Base-by-base conservation (phyloP, 2,888 invertebrate species). In the Rhodophaea formosa region DNA sequence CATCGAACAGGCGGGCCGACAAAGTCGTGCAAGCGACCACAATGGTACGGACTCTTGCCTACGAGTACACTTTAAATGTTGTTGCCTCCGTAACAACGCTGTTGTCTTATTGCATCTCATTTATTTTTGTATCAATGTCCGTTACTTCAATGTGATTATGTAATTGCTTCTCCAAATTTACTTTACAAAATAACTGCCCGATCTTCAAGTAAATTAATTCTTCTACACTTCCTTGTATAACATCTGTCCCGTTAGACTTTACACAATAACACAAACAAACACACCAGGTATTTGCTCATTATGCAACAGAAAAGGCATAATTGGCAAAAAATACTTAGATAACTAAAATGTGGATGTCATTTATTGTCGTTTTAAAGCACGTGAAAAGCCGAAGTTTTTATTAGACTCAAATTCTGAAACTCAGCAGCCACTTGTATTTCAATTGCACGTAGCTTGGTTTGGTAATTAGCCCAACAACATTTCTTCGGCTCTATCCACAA, bases 1-100 rank as follows among this genome's bases (percentile, higher is more conserved):
- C 77, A 97, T 98, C 74, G 98, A 98, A 84, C 98, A 98, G 93
- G 98, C 98, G 61, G 96, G 97, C 70, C 93, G 96, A 82, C 96
- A 96, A 79, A 97, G 97, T 90, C 93, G 95, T 79, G 94, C 95
- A 61, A 96, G 96, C 80, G 97, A 97, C 67, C 96, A 96, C 85
- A 96, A 96, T 94, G 97, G 97, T 97, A 95, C 93, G 93, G 85
- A 68, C 62, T 56, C 23, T 23, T 23, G 23, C 61, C 61, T 63
- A 60, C 43, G 29, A 47, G 62, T 64, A 66, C 60, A 55, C 61
- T 62, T 60, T 71, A 58, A 67, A 74, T 75, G 68, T 71, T 66
- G 67, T 70, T 68, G 72, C 69, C 68, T 69, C 57, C 69, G 63
- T 69, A 67, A 75, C 71, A 70, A 71, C 60, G 69, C 71, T 75